These are phyloP conservation scores for Turdus rufiventris DNA, from an alignment of 2,113 vertebrate species.

Conservation along the genomic window DNA sequence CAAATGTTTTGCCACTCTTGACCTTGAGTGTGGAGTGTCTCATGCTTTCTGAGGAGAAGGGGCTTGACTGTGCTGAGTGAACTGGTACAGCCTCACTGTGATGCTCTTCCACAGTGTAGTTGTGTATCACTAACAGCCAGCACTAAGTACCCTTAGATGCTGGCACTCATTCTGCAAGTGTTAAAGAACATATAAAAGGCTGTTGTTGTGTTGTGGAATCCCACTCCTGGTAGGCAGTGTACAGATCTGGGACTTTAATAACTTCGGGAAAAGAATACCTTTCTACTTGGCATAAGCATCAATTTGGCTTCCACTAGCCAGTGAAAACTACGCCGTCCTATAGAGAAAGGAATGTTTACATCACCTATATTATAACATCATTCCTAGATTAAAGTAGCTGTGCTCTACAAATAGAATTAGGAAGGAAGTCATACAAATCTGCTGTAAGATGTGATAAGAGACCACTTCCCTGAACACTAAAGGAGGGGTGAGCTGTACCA, in stretches of 20 bases:
- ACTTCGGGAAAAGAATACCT: not conserved
- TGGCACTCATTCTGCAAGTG: not conserved
- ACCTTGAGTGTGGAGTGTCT: not conserved
- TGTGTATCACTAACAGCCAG: not conserved
- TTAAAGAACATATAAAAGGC: not conserved
- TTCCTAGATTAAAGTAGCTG: not conserved
- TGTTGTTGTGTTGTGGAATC: not conserved
- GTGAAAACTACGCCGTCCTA: not conserved
- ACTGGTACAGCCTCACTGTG: not conserved
- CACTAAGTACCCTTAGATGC: not conserved
- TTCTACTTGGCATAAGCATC: not conserved
- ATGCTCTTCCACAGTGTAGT: not conserved
- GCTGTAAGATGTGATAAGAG: not conserved
- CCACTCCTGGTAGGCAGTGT: not conserved
- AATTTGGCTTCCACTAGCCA: not conserved
- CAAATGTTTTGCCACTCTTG: slow-evolving; percentile 32
- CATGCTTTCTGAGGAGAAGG: not conserved
- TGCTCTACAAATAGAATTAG: not conserved
- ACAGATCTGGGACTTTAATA: not conserved
- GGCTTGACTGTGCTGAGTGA: not conserved
- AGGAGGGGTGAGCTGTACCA: not conserved
- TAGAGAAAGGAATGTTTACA: not conserved
- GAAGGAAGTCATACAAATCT: not conserved
- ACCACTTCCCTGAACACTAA: not conserved
- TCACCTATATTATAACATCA: not conserved